Evolutionary conservation across 2,888 invertebrate genomes (phyloP).

Genomic region (Dolichopus griseipennis): DNA sequence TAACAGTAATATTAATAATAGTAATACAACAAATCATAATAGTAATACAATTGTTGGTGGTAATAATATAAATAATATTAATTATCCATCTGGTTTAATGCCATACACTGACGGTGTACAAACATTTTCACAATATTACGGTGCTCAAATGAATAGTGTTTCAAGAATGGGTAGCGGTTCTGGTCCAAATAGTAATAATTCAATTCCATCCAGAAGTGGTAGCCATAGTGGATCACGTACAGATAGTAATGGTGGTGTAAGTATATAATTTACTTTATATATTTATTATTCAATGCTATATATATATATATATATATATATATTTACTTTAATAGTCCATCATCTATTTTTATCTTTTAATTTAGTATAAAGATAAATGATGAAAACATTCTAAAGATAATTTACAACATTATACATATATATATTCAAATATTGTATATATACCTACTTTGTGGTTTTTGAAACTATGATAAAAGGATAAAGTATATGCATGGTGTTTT

Average conservation of each 20-base stretch:
- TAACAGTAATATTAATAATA: neutral
- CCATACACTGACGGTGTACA: constrained; percentile 24
- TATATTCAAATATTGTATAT: too few species aligned
- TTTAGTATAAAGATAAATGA: too few species aligned
- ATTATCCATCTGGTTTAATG: constrained; percentile 21
- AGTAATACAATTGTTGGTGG: too few species aligned
- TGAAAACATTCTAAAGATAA: too few species aligned
- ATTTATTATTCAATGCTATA: neutral
- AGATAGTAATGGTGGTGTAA: neutral
- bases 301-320: constrained; percentile 23
- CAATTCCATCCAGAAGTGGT: neutral
- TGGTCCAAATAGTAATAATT: constrained; percentile 13
- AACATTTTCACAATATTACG: constrained; percentile 20
- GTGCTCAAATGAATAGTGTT: constrained; percentile 21
- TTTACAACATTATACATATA: too few species aligned
- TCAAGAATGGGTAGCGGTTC: constrained; percentile 12
- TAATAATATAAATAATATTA: neutral
- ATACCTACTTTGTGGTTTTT: too few species aligned
- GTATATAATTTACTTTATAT: neutral
- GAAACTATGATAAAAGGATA: too few species aligned
- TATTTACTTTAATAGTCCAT: neutral
- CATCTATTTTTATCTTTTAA: too few species aligned
- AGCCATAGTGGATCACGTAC: neutral
- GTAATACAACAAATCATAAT: neutral
- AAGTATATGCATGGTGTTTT: too few species aligned